These are phyloP conservation scores for Girardinichthys multiradiatus DNA, from an alignment of 2,113 vertebrate species.

Conservation along the genomic window DNA sequence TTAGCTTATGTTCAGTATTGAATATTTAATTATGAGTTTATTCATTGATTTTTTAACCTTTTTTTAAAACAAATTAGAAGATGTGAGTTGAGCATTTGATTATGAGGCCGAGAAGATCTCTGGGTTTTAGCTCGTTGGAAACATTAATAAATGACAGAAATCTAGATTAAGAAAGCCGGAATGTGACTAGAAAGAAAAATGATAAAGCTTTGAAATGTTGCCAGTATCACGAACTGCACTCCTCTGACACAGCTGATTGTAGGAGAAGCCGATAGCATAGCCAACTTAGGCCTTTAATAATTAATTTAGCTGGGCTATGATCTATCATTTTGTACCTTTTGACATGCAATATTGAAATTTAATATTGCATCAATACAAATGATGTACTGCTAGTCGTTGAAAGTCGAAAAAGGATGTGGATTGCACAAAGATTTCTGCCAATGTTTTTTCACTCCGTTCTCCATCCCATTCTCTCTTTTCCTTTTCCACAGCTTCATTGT, in stretches of 20 bases:
- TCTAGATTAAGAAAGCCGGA: constrained; percentile 76
- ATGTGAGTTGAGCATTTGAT: constrained; percentile 56
- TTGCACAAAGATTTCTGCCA: constrained; percentile 75
- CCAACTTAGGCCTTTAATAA: constrained; percentile 82
- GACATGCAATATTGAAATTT: constrained; percentile 87
- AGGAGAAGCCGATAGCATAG: constrained; percentile 79
- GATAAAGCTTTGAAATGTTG: constrained; percentile 80
- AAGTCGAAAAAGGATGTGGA: constrained; percentile 73
- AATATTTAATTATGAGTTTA: constrained; percentile 65
- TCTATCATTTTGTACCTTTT: constrained; percentile 88
- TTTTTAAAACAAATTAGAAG: constrained; percentile 52
- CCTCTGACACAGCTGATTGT: constrained; percentile 81
- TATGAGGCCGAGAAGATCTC: constrained; percentile 66
- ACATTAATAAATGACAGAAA: constrained; percentile 80
- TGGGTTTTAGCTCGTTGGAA: constrained; percentile 61
- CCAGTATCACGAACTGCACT: constrained; percentile 79
- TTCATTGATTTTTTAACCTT: constrained; percentile 39
- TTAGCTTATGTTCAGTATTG: constrained; percentile 48
- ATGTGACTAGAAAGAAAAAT: constrained; percentile 62
- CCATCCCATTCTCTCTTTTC: constrained; percentile 41
- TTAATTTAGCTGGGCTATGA: constrained; percentile 85
- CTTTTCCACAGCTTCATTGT: constrained; percentile 70
- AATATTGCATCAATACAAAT: constrained; percentile 87
- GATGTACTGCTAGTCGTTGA: constrained; percentile 80
- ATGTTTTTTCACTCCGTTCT: constrained; percentile 47